Percentiles rank a stretch among this genome's conserved stretches.
Conservation (phyloP, 2,888 invertebrate genomes). For the Lasioglossum marginatum region DNA sequence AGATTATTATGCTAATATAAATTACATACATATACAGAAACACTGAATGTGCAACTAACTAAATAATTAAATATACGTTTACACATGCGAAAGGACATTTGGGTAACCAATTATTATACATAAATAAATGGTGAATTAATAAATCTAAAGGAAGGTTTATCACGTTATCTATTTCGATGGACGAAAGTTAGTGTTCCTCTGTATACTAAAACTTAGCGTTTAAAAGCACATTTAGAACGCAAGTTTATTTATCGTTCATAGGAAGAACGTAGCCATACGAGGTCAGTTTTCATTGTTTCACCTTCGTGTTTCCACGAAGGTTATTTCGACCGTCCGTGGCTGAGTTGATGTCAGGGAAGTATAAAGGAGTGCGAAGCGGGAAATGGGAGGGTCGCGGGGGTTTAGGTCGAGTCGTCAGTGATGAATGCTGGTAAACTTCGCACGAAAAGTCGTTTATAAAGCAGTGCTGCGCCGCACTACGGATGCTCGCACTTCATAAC, state of each 20-base stretch:
- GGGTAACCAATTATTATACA: too few relatives aligned
- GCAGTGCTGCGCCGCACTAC: slow-evolving; percentile 78
- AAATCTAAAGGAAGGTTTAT: neutral
- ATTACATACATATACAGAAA: neutral
- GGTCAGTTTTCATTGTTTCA: slow-evolving; percentile 64
- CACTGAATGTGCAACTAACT: neutral
- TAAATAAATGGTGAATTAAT: neutral
- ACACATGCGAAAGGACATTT: too few relatives aligned
- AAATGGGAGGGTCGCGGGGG: slow-evolving; percentile 48
- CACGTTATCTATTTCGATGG: neutral
- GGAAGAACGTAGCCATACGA: neutral
- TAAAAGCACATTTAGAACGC: neutral
- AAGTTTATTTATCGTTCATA: slow-evolving; percentile 55
- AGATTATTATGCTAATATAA: neutral
- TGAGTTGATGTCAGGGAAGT: slow-evolving; percentile 66
- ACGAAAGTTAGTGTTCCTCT: neutral
- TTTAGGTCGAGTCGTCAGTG: slow-evolving; percentile 77
- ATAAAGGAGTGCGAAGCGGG: slow-evolving; percentile 55
- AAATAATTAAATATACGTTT: too few relatives aligned
- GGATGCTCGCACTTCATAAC: slow-evolving; percentile 82
- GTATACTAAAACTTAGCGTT: neutral
- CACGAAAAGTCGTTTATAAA: slow-evolving; percentile 83
- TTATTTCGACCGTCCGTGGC: slow-evolving; percentile 60
- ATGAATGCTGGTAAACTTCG: slow-evolving; percentile 83
- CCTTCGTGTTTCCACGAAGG: slow-evolving; percentile 47